Evolutionary conservation across 2,113 vertebrate species (phyloP).

Genomic region (Delphinus delphis): DNA sequence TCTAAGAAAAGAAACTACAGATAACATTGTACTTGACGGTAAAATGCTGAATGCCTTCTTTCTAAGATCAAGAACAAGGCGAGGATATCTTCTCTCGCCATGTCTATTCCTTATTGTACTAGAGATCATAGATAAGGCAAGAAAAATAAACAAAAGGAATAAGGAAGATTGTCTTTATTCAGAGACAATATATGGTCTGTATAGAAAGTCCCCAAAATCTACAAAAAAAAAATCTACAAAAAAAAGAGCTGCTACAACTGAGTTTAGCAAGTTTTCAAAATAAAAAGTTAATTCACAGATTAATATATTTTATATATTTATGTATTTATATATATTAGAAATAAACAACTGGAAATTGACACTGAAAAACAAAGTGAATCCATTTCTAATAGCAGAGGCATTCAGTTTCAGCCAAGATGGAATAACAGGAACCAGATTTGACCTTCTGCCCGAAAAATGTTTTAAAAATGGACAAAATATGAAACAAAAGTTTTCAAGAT

Average conservation of each 20-base stretch:
- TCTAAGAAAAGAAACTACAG: not conserved
- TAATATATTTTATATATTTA: not conserved
- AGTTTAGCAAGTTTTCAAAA: slow-evolving; percentile 4
- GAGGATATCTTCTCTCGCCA: not conserved
- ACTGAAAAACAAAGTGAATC: not conserved
- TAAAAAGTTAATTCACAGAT: not conserved
- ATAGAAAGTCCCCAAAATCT: not conserved
- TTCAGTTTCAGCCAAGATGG: not conserved
- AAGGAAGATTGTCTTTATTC: not conserved
- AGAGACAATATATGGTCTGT: not conserved
- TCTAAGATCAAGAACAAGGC: not conserved
- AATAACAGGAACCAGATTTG: not conserved
- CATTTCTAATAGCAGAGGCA: not conserved
- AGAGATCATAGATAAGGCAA: not conserved
- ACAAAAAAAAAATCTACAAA: not conserved
- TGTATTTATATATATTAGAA: not conserved
- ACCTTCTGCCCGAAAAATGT: not conserved
- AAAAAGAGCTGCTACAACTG: not conserved
- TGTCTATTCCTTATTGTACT: not conserved
- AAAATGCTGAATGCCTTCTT: not conserved
- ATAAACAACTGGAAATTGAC: not conserved
- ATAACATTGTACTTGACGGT: not conserved
- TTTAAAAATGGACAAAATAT: not conserved
- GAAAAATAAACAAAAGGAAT: slow-evolving; percentile 15
- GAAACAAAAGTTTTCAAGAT: not conserved